Percentiles rank a stretch among this genome's conserved stretches.
phyloP scores from a whole-genome alignment of 2,113 vertebrate species.

The Neogale vison region DNA sequence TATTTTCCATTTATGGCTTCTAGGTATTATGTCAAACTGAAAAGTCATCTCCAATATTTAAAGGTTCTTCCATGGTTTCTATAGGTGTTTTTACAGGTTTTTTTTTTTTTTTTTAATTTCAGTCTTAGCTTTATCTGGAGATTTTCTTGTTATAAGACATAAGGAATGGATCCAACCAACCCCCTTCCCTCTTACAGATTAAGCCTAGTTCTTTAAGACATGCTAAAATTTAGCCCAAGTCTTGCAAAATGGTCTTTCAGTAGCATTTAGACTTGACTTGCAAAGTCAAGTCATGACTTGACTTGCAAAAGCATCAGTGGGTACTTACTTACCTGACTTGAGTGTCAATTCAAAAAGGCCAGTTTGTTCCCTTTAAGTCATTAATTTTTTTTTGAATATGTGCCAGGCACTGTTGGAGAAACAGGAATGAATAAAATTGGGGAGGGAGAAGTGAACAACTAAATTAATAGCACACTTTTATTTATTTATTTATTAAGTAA shows the following conservation, averaged over 20 bases:
- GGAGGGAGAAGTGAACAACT: neutral
- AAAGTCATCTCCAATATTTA: neutral
- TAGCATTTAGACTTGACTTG: neutral
- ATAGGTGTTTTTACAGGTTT: constrained; percentile 27
- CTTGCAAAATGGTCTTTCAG: constrained; percentile 14
- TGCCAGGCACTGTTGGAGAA: neutral
- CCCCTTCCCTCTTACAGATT: neutral
- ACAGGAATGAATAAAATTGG: neutral
- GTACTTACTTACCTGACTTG: neutral
- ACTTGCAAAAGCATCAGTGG: neutral
- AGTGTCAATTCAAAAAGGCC: neutral
- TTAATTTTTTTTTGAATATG: neutral
- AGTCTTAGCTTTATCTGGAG: neutral
- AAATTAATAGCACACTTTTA: neutral
- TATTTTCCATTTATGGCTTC: constrained; percentile 11
- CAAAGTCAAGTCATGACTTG: neutral
- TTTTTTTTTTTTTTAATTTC: neutral
- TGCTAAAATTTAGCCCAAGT: neutral
- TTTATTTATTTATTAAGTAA: neutral
- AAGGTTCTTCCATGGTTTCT: neutral
- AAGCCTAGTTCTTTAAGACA: neutral
- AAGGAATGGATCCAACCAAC: neutral
- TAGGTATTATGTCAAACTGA: constrained; percentile 8
- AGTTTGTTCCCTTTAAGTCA: constrained; percentile 28
- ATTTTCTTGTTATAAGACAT: neutral